Percentiles rank a stretch among this genome's conserved stretches.
These are phyloP conservation scores for Malthinus flaveolus DNA, from an alignment of 2,888 invertebrate species.

Conservation along the genomic window DNA sequence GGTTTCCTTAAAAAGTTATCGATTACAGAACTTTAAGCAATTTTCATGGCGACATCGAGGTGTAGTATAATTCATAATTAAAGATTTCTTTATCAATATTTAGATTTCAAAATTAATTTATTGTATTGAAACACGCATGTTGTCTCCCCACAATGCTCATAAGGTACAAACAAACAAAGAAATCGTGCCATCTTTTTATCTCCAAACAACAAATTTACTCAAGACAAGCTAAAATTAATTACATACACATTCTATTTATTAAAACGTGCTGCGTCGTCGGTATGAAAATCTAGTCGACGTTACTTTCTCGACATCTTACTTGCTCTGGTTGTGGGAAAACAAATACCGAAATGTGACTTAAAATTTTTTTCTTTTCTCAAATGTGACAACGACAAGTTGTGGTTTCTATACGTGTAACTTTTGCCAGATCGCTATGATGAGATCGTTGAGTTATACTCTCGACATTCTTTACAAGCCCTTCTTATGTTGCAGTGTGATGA, in stretches of 20 bases:
- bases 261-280: constrained; percentile 3
- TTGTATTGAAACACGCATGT: too few relatives aligned
- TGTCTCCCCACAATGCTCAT: not conserved
- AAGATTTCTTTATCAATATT: too few relatives aligned
- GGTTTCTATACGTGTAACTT: constrained; percentile 23
- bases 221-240: constrained; percentile 9
- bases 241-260: constrained; percentile 1
- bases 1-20: too few relatives aligned
- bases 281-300: not conserved
- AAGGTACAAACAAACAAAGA: constrained; percentile 1
- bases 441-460: constrained; percentile 33
- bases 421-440: constrained; percentile 33
- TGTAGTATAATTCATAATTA: too few relatives aligned
- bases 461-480: constrained; percentile 31
- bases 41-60: too few relatives aligned
- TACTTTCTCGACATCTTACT: too few relatives aligned
- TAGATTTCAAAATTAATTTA: too few relatives aligned
- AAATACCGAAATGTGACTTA: too few relatives aligned
- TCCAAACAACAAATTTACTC: not conserved
- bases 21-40: too few relatives aligned
- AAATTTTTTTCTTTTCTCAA: not conserved
- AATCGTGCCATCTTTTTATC: not conserved
- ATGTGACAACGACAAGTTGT: too few relatives aligned
- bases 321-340: too few relatives aligned
- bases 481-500: constrained; percentile 31